Evolutionary conservation across 2,113 vertebrate genomes (phyloP), one percentile per base, ranked within the genome.

Genomic region (Puffinus mauretanicus): DNA sequence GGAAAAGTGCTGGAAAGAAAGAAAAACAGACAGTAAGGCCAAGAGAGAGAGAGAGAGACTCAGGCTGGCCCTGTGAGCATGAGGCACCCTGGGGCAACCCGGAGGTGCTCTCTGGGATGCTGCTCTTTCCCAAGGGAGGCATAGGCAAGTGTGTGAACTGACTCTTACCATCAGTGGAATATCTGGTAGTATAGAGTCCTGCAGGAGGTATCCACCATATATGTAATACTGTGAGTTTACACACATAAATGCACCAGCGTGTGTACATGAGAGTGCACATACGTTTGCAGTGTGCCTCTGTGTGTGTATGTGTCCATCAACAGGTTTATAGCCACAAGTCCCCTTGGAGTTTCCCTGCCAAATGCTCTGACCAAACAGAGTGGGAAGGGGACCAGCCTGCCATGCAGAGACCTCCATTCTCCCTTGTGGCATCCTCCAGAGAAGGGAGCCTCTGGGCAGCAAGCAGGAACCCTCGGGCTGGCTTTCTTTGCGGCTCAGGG

Each of bases 211-310:
- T 38, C 29, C 34, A 20, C 21, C 5, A 0, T 49, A 29, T 10
- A 4, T 16, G 16, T 57, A 65, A 13, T n/a, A 16, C 11, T 9
- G 12, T 65, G 88, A 58, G 26, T 77, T 88, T 55, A 18, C 67
- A 32, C 21, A 12, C n/a, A 16, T 29, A 32, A 65, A 10, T 30
- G 22, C 34, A 30, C 30, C 47, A 13, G 10, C 26, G 61, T 18
- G 21, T 64, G 27, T 49, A 6, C 16, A 2, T 22, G 57, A 34
- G 49, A 76, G 17, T 10, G 25, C 32, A 42, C 44, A 15, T 6
- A 2, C 0, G 4, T 67, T 49, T 82, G 61, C 82, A 36, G 30
- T 0, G 1, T 67, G 69, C 17, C 18, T 67, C 4, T 4, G 1
- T 69, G 16, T 42, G 12, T 67, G 17, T 19, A 2, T 4, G 7